Percentiles rank a stretch among this genome's conserved stretches.
These are phyloP conservation scores for Pterobdella sp. DNA, from an alignment of 2,888 invertebrate species.

Conservation along the genomic window DNA sequence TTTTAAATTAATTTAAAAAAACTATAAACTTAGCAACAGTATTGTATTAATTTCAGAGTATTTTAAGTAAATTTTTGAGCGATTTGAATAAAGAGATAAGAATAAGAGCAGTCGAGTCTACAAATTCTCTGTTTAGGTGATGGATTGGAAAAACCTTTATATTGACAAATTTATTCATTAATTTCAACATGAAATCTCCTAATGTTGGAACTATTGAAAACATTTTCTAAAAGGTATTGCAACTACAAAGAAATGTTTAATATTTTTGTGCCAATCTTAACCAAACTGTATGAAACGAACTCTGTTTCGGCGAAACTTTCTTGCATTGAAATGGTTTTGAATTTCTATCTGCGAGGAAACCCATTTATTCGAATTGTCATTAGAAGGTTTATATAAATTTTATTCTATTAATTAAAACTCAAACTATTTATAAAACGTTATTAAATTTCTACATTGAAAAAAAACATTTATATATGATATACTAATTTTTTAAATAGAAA, in stretches of 20 bases:
- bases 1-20: not conserved
- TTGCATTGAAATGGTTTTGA: not conserved
- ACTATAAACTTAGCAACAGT: not conserved
- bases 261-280: not conserved
- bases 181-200: not conserved
- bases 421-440: no score
- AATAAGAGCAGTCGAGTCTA: conserved; percentile 1
- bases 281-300: not conserved
- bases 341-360: not conserved
- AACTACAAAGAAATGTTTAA: not conserved
- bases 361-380: not conserved
- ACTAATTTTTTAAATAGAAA: no score
- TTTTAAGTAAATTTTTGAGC: not conserved
- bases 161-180: not conserved
- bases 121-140: not conserved
- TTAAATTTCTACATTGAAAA: no score
- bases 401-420: no score
- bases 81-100: conserved; percentile 4
- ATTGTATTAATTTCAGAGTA: not conserved
- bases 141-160: not conserved
- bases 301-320: not conserved
- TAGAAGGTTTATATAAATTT: no score
- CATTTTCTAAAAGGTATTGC: conserved; percentile 7
- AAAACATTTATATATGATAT: no score
- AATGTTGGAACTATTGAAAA: conserved; percentile 13